A percentile compares a stretch with the other conserved stretches of the same genome.
Conservation (phyloP, 2,888 invertebrate genomes). For the Entomobrya multifasciata region DNA sequence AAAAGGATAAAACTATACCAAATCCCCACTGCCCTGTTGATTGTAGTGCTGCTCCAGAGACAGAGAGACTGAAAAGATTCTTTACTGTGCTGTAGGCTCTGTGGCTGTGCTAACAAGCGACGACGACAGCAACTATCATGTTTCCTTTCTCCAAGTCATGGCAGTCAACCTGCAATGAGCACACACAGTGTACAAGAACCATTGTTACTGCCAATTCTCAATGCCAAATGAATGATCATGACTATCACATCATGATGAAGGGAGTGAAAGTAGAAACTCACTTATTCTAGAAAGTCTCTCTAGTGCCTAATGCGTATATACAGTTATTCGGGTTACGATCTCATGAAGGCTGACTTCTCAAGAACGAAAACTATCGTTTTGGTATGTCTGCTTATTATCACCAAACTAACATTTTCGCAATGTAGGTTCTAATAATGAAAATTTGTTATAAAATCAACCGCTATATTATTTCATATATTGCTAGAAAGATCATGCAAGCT, state of each 20-base stretch:
- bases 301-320: background rate
- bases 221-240: constrained; percentile 15
- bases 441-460: background rate
- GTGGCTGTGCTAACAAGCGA: background rate
- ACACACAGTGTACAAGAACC: constrained; percentile 1
- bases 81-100: too few relatives aligned
- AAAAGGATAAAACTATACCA: constrained; percentile 20
- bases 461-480: too few relatives aligned
- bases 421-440: background rate
- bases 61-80: too few relatives aligned
- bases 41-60: background rate
- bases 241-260: constrained; percentile 5
- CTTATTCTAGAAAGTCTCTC: constrained; percentile 5
- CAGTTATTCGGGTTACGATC: background rate
- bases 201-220: constrained; percentile 30
- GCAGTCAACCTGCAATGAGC: constrained; percentile 7
- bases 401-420: background rate
- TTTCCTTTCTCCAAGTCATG: background rate
- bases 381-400: background rate
- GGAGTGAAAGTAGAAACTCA: constrained; percentile 6
- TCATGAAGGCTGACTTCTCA: background rate
- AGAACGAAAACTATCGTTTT: constrained; percentile 18
- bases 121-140: constrained; percentile 9
- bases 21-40: constrained; percentile 29
- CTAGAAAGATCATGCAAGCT: too few relatives aligned